Conservation (phyloP, 1,140 invertebrate genomes). For the Aphelinus certus region DNA sequence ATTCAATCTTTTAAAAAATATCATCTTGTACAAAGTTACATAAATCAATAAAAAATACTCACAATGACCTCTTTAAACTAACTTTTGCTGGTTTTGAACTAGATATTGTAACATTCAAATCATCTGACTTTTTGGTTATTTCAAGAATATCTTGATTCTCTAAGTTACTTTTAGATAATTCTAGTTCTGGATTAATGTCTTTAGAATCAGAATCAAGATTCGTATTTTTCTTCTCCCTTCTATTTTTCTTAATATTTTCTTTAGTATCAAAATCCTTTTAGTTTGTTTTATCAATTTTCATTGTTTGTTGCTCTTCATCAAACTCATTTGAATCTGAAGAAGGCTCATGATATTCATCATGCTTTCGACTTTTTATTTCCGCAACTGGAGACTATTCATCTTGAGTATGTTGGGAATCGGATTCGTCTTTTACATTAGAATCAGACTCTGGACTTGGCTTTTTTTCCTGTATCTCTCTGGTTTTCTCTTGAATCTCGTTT, state of each 20-base stretch:
- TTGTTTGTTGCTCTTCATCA: conserved; percentile 50
- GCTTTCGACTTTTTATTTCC: conserved; percentile 47
- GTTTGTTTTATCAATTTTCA: not conserved
- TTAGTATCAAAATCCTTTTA: not conserved
- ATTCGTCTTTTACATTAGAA: conserved; percentile 25
- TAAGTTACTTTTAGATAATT: conserved; percentile 33
- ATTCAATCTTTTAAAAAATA: no score
- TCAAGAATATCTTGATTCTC: conserved; percentile 40
- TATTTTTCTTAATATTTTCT: conserved; percentile 1
- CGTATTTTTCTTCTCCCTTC: conserved; percentile 21
- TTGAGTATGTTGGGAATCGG: conserved; percentile 33
- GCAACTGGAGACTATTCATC: conserved; percentile 38
- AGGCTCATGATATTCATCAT: conserved; percentile 59
- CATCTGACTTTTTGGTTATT: conserved; percentile 39
- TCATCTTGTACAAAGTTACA: no score
- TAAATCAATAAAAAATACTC: conserved; percentile 44
- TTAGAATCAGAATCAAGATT: conserved; percentile 3
- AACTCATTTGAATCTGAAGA: conserved; percentile 53
- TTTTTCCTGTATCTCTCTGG: conserved; percentile 37
- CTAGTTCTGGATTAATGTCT: conserved; percentile 30
- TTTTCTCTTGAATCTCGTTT: conserved; percentile 7
- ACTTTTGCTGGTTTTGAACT: conserved; percentile 57
- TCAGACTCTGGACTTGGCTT: conserved; percentile 37
- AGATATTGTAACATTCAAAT: conserved; percentile 38
- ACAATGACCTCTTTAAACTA: conserved; percentile 62